Evolutionary conservation across 2,797 vertebrate species (phyloP).

Genomic region (Sebastes cheni): DNA sequence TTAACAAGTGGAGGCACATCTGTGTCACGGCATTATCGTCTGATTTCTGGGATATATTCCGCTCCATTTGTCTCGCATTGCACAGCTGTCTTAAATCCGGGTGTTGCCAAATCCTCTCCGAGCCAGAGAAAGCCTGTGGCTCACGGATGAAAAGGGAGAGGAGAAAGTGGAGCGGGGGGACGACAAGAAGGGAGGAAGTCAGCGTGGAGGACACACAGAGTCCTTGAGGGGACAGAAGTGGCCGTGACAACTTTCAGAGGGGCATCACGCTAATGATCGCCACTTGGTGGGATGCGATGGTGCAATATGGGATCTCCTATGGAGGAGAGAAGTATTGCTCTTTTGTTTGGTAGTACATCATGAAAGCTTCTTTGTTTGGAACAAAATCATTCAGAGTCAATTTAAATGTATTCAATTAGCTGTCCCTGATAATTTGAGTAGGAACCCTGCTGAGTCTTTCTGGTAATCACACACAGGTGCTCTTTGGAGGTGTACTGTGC

Average conservation of each 20-base stretch:
- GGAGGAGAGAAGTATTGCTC: background rate
- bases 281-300: background rate
- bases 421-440: background rate
- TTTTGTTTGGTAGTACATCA: background rate
- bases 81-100: constrained; percentile 61
- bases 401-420: background rate
- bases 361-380: background rate
- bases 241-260: constrained; percentile 35
- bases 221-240: constrained; percentile 36
- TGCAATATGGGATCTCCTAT: background rate
- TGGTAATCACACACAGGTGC: no score
- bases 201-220: constrained; percentile 27
- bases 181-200: constrained; percentile 39
- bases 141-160: constrained; percentile 20
- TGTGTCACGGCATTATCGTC: constrained; percentile 40
- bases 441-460: no score
- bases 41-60: constrained; percentile 57
- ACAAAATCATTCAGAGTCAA: background rate
- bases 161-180: background rate
- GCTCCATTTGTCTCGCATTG: constrained; percentile 61
- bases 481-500: no score
- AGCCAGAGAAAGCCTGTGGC: constrained; percentile 40
- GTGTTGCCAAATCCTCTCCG: constrained; percentile 57
- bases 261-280: constrained; percentile 32
- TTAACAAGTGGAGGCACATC: constrained; percentile 46